Percentiles rank a stretch among this genome's conserved stretches.
These are phyloP conservation scores for Ceratina australensis DNA, from an alignment of 1,140 invertebrate species.

Conservation along the genomic window DNA sequence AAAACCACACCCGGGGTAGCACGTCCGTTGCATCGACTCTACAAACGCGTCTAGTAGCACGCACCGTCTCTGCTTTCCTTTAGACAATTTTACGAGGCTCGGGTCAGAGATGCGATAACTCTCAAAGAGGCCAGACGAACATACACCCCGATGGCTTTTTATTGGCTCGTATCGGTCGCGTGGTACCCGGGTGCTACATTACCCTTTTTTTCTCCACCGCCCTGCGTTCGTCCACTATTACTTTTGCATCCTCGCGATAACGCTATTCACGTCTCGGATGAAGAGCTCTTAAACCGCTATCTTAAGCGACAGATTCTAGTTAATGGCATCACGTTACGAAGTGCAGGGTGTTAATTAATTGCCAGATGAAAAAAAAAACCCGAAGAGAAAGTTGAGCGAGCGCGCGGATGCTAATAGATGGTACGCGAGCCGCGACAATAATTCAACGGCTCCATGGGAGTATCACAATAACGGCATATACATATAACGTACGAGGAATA, in stretches of 20 bases:
- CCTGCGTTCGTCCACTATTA: not conserved
- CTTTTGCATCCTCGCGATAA: constrained; percentile 50
- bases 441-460: not conserved
- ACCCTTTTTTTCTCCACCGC: constrained; percentile 7
- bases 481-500: no score
- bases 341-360: constrained; percentile 64
- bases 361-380: constrained; percentile 37
- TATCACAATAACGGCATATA: no score
- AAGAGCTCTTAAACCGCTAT: constrained; percentile 62
- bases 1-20: not conserved
- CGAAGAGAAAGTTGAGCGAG: not conserved
- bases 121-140: constrained; percentile 52
- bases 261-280: constrained; percentile 43
- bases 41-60: constrained; percentile 10
- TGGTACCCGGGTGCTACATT: not conserved
- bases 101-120: constrained; percentile 61
- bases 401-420: not conserved
- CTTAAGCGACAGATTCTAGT: constrained; percentile 58
- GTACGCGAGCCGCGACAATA: not conserved
- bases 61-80: constrained; percentile 59
- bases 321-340: constrained; percentile 53
- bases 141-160: constrained; percentile 30
- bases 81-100: constrained; percentile 55
- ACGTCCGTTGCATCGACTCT: not conserved
- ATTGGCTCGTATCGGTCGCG: not conserved